Evolutionary conservation across 2,113 vertebrate species (phyloP).

Genomic region (Hippolais icterina): DNA sequence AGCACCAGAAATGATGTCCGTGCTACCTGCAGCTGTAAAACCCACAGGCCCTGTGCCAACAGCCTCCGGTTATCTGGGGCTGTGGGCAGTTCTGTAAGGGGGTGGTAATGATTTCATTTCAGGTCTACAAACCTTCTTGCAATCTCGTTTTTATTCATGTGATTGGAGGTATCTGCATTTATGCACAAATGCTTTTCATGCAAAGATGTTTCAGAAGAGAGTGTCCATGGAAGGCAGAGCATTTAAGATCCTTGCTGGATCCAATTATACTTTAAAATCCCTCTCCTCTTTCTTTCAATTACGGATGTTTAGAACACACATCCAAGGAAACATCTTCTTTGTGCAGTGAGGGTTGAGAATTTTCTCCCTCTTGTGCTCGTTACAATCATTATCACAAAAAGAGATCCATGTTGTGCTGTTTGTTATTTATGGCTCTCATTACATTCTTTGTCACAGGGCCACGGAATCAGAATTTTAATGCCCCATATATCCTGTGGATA

Average conservation of each 20-base stretch:
- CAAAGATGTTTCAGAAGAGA: not conserved
- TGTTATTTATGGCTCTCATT: conserved; percentile 75
- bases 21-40: conserved; percentile 8
- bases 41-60: not conserved
- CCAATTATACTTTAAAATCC: not conserved
- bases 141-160: not conserved
- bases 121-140: not conserved
- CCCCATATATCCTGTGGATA: conserved; percentile 64
- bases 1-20: conserved; percentile 12
- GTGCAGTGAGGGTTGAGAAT: conserved; percentile 17
- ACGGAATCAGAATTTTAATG: conserved; percentile 69
- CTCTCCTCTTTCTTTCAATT: not conserved
- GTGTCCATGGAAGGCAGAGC: not conserved
- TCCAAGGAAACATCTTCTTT: not conserved
- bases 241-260: not conserved
- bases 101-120: not conserved
- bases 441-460: conserved; percentile 69
- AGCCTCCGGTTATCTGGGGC: not conserved
- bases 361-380: conserved; percentile 11
- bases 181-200: not conserved
- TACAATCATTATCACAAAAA: conserved; percentile 61
- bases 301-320: not conserved
- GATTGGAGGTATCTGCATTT: not conserved
- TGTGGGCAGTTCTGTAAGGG: not conserved
- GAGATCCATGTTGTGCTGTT: conserved; percentile 66